Percentiles rank a stretch among this genome's conserved stretches.
These are phyloP conservation scores for Chaetogeoica ovagalla DNA, from an alignment of 2,888 invertebrate genomes.

Conservation along the genomic window DNA sequence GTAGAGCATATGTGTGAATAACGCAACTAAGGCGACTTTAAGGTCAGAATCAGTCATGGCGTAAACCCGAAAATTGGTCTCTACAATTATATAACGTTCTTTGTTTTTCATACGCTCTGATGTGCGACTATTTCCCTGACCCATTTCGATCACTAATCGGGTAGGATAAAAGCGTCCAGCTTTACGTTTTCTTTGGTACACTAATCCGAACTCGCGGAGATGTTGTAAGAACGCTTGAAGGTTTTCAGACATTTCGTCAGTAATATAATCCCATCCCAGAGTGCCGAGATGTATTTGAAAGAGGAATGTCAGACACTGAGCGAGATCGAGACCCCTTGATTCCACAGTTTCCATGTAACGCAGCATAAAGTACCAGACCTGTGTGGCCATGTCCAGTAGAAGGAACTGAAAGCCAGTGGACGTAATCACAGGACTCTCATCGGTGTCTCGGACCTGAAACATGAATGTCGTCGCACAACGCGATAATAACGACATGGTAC, in stretches of 20 bases:
- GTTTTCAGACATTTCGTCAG: slow-evolving; percentile 87
- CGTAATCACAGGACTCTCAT: slow-evolving; percentile 85
- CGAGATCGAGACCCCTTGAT: slow-evolving; percentile 80
- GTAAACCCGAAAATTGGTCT: slow-evolving; percentile 94
- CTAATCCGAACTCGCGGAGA: slow-evolving; percentile 93
- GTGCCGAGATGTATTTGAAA: slow-evolving; percentile 95
- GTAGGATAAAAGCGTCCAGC: slow-evolving; percentile 95
- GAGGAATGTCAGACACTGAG: slow-evolving; percentile 92
- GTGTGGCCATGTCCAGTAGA: slow-evolving; percentile 87
- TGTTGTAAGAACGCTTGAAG: slow-evolving; percentile 91
- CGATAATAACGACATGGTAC: neutral
- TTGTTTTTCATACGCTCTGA: slow-evolving; percentile 57
- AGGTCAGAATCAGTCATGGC: slow-evolving; percentile 93
- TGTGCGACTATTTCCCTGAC: slow-evolving; percentile 63
- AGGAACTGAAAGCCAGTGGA: slow-evolving; percentile 96
- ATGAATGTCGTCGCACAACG: neutral
- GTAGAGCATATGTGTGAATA: slow-evolving; percentile 91
- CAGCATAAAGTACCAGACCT: slow-evolving; percentile 96
- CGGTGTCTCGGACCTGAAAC: slow-evolving; percentile 70
- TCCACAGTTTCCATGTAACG: slow-evolving; percentile 94
- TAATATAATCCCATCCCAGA: slow-evolving; percentile 91
- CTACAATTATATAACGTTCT: slow-evolving; percentile 84
- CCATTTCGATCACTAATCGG: slow-evolving; percentile 83
- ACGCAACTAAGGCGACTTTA: slow-evolving; percentile 87
- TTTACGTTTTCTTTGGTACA: slow-evolving; percentile 93